These are phyloP conservation scores for Hylomyscus alleni DNA, from an alignment of 2,797 vertebrate species.

Conservation along the genomic window DNA sequence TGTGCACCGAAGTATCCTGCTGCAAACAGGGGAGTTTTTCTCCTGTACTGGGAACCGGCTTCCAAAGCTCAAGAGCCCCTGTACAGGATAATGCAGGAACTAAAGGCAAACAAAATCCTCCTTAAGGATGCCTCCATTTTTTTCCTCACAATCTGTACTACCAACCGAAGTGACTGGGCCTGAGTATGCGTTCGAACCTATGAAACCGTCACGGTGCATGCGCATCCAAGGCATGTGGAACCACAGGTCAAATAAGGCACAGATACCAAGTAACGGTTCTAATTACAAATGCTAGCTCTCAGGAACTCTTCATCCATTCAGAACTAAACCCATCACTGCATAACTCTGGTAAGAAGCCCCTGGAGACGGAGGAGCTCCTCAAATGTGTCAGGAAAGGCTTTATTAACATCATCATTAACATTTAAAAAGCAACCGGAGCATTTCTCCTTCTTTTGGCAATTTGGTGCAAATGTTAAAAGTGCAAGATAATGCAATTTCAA, in stretches of 20 bases:
- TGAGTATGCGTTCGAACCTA: slow-evolving; percentile 88
- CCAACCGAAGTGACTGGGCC: slow-evolving; percentile 85
- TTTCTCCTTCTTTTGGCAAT: slow-evolving; percentile 89
- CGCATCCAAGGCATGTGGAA: slow-evolving; percentile 91
- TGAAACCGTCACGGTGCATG: slow-evolving; percentile 89
- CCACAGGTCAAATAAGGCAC: slow-evolving; percentile 90
- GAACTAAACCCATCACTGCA: slow-evolving; percentile 90
- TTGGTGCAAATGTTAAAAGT: slow-evolving; percentile 89
- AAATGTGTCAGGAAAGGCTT: slow-evolving; percentile 88
- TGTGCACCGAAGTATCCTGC: slow-evolving; percentile 87
- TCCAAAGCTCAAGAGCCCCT: slow-evolving; percentile 89
- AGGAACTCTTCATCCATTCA: slow-evolving; percentile 92
- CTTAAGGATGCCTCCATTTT: slow-evolving; percentile 87
- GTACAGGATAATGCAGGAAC: slow-evolving; percentile 87
- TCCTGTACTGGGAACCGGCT: slow-evolving; percentile 89
- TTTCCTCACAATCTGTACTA: slow-evolving; percentile 89
- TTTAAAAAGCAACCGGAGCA: slow-evolving; percentile 87
- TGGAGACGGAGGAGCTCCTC: slow-evolving; percentile 90
- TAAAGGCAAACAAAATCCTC: slow-evolving; percentile 86
- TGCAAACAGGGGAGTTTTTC: slow-evolving; percentile 86
- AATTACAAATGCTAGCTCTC: slow-evolving; percentile 90
- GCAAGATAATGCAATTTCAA: slow-evolving; percentile 90
- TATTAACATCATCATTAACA: slow-evolving; percentile 89
- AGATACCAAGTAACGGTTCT: slow-evolving; percentile 89
- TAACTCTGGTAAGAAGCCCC: slow-evolving; percentile 89